Conservation (phyloP, 2,888 invertebrate species). For the Harpalus rufipes region DNA sequence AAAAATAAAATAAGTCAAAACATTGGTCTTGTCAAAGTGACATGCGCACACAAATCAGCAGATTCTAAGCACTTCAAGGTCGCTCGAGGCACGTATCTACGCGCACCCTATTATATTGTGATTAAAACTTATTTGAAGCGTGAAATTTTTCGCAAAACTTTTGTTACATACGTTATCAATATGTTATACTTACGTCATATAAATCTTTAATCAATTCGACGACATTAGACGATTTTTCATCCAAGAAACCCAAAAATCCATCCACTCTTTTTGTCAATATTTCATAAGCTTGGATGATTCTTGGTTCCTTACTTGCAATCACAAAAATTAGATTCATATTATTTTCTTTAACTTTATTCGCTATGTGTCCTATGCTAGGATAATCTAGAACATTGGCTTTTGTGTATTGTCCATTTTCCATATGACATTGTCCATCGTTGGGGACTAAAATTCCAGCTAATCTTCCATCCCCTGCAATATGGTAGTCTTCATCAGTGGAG, state of each 20-base stretch:
- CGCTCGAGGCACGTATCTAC: too few relatives aligned
- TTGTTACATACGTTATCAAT: neutral
- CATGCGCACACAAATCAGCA: too few relatives aligned
- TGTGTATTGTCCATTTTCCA: conserved; percentile 80
- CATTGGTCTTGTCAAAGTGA: too few relatives aligned
- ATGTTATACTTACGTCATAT: conserved; percentile 16
- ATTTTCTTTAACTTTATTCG: conserved; percentile 81
- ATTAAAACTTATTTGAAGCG: too few relatives aligned
- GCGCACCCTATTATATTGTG: too few relatives aligned
- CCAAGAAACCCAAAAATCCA: conserved; percentile 5
- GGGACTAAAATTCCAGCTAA: conserved; percentile 84
- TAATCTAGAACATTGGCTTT: conserved; percentile 84
- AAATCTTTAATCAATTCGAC: conserved; percentile 7
- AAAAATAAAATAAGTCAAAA: too few relatives aligned
- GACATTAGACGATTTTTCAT: conserved; percentile 71
- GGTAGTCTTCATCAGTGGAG: conserved; percentile 83
- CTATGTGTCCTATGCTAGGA: conserved; percentile 86
- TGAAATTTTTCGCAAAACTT: too few relatives aligned
- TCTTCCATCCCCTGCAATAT: conserved; percentile 88
- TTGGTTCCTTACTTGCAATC: conserved; percentile 75
- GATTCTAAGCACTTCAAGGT: too few relatives aligned
- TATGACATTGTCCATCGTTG: conserved; percentile 86
- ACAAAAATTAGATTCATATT: conserved; percentile 90
- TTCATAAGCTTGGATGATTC: neutral
- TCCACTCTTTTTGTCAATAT: neutral